Conservation (phyloP, 2,113 vertebrate species). For the Erpornis zantholeuca region DNA sequence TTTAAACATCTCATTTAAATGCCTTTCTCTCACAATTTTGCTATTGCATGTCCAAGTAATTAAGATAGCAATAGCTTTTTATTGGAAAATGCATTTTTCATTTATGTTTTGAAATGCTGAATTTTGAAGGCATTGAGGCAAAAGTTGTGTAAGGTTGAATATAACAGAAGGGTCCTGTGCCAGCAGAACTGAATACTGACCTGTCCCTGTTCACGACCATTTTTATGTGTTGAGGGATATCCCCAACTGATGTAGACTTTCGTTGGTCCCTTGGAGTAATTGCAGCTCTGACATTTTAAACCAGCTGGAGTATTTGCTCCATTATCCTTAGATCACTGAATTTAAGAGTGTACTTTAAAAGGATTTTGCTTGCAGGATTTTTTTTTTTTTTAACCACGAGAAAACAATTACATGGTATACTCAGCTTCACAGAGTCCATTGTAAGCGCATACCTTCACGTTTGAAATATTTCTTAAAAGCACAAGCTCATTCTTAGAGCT, state of each 20-base stretch:
- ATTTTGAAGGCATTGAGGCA: not conserved
- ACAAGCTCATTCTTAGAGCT: not conserved
- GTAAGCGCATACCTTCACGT: not conserved
- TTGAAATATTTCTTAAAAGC: not conserved
- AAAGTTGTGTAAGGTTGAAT: not conserved
- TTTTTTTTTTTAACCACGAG: not conserved
- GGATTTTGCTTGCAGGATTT: not conserved
- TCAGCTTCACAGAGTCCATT: not conserved
- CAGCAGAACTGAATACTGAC: not conserved
- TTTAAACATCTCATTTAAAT: slow-evolving; percentile 48
- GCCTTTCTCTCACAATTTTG: not conserved
- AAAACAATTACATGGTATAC: not conserved
- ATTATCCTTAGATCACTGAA: slow-evolving; percentile 1
- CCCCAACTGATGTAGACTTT: not conserved
- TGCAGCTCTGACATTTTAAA: slow-evolving; percentile 26
- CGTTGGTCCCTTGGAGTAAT: not conserved
- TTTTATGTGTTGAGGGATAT: not conserved
- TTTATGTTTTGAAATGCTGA: not conserved
- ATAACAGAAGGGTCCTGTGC: not conserved
- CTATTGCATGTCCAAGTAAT: not conserved
- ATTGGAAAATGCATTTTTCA: slow-evolving; percentile 15
- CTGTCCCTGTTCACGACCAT: not conserved
- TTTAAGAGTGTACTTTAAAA: not conserved
- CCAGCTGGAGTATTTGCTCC: not conserved
- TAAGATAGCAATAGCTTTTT: slow-evolving; percentile 5